Percentiles rank a stretch among this genome's conserved stretches.
Conservation (phyloP, 2,888 invertebrate species). For the Dolichomitus sp. region DNA sequence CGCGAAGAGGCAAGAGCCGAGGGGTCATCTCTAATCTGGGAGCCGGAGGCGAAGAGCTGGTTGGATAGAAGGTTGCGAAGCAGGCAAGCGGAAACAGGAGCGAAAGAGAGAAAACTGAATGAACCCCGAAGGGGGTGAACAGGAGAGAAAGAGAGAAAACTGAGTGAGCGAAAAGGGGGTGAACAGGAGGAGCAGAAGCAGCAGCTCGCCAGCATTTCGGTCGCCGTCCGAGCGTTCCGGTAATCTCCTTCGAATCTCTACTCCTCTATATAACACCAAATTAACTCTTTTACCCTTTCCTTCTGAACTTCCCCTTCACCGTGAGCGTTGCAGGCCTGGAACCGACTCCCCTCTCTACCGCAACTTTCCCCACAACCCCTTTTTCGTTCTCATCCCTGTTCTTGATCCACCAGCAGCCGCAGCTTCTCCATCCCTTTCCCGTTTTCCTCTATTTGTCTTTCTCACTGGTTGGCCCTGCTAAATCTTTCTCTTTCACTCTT, state of each 20-base stretch:
- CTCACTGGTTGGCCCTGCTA: constrained; percentile 37
- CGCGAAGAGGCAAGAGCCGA: constrained; percentile 36
- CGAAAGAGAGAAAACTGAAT: constrained; percentile 3
- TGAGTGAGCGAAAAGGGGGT: too few relatives aligned
- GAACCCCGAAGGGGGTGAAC: constrained; percentile 28
- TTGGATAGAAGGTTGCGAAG: constrained; percentile 34
- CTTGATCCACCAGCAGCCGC: constrained; percentile 20
- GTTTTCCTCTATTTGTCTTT: constrained; percentile 51
- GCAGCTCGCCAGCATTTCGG: constrained; percentile 62
- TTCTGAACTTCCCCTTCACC: constrained; percentile 30
- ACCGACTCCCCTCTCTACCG: constrained; percentile 27
- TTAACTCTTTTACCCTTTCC: constrained; percentile 68
- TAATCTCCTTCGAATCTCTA: constrained; percentile 71
- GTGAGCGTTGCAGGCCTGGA: constrained; percentile 40
- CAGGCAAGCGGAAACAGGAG: constrained; percentile 48
- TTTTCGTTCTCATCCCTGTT: constrained; percentile 30
- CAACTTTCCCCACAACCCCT: constrained; percentile 29
- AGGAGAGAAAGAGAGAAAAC: constrained; percentile 4
- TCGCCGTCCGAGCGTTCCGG: constrained; percentile 67
- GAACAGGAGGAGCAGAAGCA: constrained; percentile 16
- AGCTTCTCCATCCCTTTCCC: constrained; percentile 15
- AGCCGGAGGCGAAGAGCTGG: constrained; percentile 13
- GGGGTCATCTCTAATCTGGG: constrained; percentile 62
- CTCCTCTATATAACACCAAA: constrained; percentile 68
- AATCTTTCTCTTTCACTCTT: constrained; percentile 60